phyloP scores from a whole-genome alignment of 53 echinoderm and acorn worm genomes.

The Stichopus horrens region DNA sequence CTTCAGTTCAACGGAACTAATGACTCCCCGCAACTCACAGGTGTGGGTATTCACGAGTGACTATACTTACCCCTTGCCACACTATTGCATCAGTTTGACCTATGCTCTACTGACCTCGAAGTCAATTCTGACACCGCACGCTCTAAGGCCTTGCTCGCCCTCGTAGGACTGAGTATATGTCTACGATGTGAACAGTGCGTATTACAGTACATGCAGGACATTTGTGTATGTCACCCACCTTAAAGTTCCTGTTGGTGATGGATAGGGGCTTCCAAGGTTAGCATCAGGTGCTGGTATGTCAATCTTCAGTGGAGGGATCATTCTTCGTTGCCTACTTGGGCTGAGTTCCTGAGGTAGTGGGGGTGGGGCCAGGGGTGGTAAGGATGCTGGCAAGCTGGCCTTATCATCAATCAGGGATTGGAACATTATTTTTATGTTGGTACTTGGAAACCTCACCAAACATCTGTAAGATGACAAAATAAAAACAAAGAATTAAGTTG shows the following conservation, averaged over 20 bases:
- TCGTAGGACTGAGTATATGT: too few species aligned
- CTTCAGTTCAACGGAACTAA: too few species aligned
- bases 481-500: background rate
- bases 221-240: conserved; percentile 51
- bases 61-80: too few species aligned
- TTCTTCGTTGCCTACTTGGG: conserved; percentile 66
- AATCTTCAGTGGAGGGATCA: conserved; percentile 86
- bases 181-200: too few species aligned
- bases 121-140: too few species aligned
- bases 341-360: conserved; percentile 49
- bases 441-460: conserved; percentile 93
- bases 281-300: conserved; percentile 88
- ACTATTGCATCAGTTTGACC: too few species aligned
- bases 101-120: too few species aligned
- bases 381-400: conserved; percentile 47
- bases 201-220: too few species aligned
- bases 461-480: conserved; percentile 60
- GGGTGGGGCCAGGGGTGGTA: conserved; percentile 53
- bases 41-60: too few species aligned
- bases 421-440: conserved; percentile 99
- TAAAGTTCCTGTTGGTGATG: conserved; percentile 92
- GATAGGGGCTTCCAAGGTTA: conserved; percentile 82
- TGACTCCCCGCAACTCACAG: too few species aligned
- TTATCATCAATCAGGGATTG: conserved; percentile 77
- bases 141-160: too few species aligned